Evolutionary conservation across 2,888 invertebrate genomes (phyloP).

Genomic region (Hirtodrosophila duncani): DNA sequence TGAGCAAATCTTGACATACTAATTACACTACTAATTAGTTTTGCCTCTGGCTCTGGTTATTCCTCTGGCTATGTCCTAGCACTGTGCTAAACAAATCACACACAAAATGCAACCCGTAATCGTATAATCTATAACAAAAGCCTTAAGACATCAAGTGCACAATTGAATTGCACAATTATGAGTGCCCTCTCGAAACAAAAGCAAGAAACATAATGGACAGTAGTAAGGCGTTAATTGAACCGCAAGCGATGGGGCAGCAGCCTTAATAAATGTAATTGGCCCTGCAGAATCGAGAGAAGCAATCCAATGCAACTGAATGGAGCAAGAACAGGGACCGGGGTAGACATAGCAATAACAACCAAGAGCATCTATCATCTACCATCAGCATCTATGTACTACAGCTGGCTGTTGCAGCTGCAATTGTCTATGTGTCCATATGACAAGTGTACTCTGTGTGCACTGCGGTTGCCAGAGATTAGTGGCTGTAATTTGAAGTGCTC

Average conservation of each 20-base stretch:
- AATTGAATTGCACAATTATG: conserved; percentile 49
- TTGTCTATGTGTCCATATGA: conserved; percentile 25
- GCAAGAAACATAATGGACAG: conserved; percentile 56
- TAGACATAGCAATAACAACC: conserved; percentile 5
- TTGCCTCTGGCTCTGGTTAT: too few species aligned
- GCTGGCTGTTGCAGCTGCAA: conserved; percentile 32
- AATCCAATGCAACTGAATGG: conserved; percentile 31
- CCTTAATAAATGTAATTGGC: conserved; percentile 59
- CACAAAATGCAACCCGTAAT: too few species aligned
- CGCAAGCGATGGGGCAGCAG: conserved; percentile 57
- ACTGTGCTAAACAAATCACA: too few species aligned
- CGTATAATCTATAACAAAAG: too few species aligned
- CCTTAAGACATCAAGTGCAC: conserved; percentile 48
- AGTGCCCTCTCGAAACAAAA: conserved; percentile 54
- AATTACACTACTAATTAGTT: too few species aligned
- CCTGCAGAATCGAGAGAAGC: too few species aligned
- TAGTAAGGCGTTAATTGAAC: conserved; percentile 71
- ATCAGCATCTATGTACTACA: too few species aligned
- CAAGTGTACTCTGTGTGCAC: conserved; percentile 49
- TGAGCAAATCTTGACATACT: too few species aligned
- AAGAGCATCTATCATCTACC: conserved; percentile 26
- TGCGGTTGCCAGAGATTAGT: conserved; percentile 28
- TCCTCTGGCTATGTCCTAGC: too few species aligned
- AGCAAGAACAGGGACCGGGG: conserved; percentile 25
- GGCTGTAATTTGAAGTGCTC: conserved; percentile 30